Conservation (phyloP, 2,888 invertebrate genomes). For the Melikaiella ostensackeni region DNA sequence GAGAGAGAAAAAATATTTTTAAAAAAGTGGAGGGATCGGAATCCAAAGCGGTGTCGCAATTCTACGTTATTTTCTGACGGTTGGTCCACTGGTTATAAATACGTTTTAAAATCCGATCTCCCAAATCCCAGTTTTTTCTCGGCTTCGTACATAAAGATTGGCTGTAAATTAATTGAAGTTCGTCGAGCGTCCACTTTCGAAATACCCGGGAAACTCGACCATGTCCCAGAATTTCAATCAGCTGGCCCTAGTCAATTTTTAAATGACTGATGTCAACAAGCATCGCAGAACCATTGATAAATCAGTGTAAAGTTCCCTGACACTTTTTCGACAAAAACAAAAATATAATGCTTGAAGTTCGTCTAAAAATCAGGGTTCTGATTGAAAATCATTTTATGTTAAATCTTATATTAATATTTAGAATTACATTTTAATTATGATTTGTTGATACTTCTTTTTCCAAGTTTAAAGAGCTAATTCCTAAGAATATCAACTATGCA, state of each 20-base stretch:
- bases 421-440: too few species aligned
- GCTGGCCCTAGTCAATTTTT: neutral
- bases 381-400: too few species aligned
- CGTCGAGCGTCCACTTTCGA: neutral
- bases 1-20: neutral
- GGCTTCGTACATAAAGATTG: neutral
- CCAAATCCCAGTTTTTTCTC: conserved; percentile 5
- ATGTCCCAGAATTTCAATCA: neutral
- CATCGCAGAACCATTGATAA: neutral
- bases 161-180: neutral
- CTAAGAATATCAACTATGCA: too few species aligned
- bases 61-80: conserved; percentile 3
- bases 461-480: too few species aligned
- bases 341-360: neutral
- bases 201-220: neutral
- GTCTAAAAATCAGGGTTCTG: too few species aligned
- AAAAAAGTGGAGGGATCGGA: neutral
- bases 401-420: too few species aligned
- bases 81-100: conserved; percentile 7
- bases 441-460: too few species aligned
- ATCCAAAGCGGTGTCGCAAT: conserved; percentile 2
- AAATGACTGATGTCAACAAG: neutral
- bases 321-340: neutral
- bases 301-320: neutral
- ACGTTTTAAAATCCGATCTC: conserved; percentile 1